Evolutionary conservation across 2,888 invertebrate genomes (phyloP), one percentile per base, ranked within the genome.

Genomic region (Teleogryllus oceanicus): DNA sequence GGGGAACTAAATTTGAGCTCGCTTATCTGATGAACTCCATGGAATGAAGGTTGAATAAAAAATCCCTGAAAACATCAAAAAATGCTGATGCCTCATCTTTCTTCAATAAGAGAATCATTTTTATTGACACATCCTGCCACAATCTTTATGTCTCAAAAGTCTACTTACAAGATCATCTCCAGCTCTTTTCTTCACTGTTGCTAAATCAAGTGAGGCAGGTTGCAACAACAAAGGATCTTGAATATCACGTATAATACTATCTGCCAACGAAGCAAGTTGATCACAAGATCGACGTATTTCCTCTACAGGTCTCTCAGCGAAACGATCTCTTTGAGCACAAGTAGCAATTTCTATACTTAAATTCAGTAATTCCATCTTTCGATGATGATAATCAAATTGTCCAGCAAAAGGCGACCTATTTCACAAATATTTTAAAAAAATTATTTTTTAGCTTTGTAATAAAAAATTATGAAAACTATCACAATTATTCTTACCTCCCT

Each of bases 1-100:
- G 97, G 96, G 78, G 96, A 96, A 85, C 96, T 94, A 87, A 94
- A 94, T 86, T 96, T 95, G 79, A 98, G 94, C 85, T 95, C 94
- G 21, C 94, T 94, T 81, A 99, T 94, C 86, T 96, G 94, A 85
- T 91, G 91, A 11, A 89, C 87, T 11, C 91, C 91, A 87, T 94
- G 94, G 87, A 94, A 95, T 75, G 94, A 94, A 13, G 96, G 94
- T 85, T 94, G 91, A 83, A 98, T 94, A 86, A 92, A 93, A 88
- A 98, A 95, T 49, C 98, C 98, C 92, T 92, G 84, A 2, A 85
- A 84, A 81, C 83, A 80, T 81, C n/a, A 81, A 79, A 62, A 62
- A 62, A 11, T 62, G 12, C 62, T 10, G 8, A 37, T 37, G 37
- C 37, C 37, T 37, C 8, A 5, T 37, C 5, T 5, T 37, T 37